Base-by-base conservation (phyloP, 2,113 vertebrate genomes). In the Trichechus manatus region DNA sequence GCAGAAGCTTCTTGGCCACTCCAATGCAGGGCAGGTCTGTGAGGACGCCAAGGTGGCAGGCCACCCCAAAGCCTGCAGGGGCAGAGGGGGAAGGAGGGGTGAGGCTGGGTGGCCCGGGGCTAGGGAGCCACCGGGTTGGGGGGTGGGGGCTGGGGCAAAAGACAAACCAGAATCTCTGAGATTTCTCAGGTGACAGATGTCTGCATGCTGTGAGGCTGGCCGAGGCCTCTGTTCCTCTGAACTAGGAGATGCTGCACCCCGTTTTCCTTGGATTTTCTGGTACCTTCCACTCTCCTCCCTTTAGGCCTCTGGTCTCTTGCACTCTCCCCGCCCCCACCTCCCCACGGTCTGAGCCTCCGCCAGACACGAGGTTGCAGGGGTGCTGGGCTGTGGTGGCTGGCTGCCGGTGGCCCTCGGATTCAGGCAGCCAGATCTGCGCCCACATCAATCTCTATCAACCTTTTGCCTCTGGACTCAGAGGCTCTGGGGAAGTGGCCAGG, bases 1-100 rank as follows among this genome's bases (percentile, higher is more conserved):
- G 99, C 96, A 99, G 99, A 78, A 99, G 99, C 86, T 99, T 99
- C 98, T 99, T 99, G 96, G 99, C 99, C 94, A 99, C 99, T 9
- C 99, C 99, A 42, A 99, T 59, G 88, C 99, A 99, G 0, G 99
- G 99, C 25, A 99, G 97, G 53, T 98, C 99, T 0, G 99, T 99
- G 88, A 99, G 98, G 63, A 99, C 98, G 0, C 99, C 99, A 0
- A 99, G 99, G 90, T 99, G 99, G 97, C 99, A 99, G 10, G 99
- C 99, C 95, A 99, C 98, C 33, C 99, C 99, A 29, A 99, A 99
- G 59, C 99, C 99, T 99, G 98, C 50, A 56, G 96, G 44, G 93
- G 5, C 42, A 64, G 23, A n/a, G 7, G 11, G 17, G 53, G 36
- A 81, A 15, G 14, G 87, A 80, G 42, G 47, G 44, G 27, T 2